Conservation (phyloP, 2,888 invertebrate species). For the Lasiommata megera region DNA sequence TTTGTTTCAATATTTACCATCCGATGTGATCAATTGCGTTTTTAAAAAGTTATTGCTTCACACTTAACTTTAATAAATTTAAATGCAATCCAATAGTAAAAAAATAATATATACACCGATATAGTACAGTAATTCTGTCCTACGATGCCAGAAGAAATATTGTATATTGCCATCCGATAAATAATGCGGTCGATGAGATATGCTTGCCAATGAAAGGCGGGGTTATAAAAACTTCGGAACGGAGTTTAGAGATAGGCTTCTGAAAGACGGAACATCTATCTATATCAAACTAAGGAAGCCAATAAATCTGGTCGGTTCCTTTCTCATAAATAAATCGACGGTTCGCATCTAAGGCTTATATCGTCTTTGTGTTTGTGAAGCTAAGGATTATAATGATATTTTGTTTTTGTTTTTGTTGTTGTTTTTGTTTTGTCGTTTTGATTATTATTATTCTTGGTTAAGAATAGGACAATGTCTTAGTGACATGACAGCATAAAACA, state of each 20-base stretch:
- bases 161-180: conserved; percentile 49
- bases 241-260: conserved; percentile 53
- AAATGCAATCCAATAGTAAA: too few species aligned
- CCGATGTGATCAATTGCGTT: too few species aligned
- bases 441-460: background rate
- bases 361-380: conserved; percentile 54
- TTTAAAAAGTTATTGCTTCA: too few species aligned
- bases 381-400: conserved; percentile 45
- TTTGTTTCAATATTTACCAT: too few species aligned
- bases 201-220: conserved; percentile 34
- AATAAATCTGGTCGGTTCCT: conserved; percentile 66
- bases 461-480: too few species aligned
- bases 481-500: too few species aligned
- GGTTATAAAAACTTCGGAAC: conserved; percentile 45
- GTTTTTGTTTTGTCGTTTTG: background rate
- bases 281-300: conserved; percentile 59
- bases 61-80: too few species aligned
- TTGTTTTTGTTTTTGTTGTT: conserved; percentile 15
- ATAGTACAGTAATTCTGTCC: conserved; percentile 27
- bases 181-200: conserved; percentile 51
- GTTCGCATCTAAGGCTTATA: conserved; percentile 48
- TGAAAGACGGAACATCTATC: conserved; percentile 54
- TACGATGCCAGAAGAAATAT: conserved; percentile 51
- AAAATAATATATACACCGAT: too few species aligned
- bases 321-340: conserved; percentile 59